Evolutionary conservation across 2,888 invertebrate species (phyloP).

Genomic region (Lagria hirta): DNA sequence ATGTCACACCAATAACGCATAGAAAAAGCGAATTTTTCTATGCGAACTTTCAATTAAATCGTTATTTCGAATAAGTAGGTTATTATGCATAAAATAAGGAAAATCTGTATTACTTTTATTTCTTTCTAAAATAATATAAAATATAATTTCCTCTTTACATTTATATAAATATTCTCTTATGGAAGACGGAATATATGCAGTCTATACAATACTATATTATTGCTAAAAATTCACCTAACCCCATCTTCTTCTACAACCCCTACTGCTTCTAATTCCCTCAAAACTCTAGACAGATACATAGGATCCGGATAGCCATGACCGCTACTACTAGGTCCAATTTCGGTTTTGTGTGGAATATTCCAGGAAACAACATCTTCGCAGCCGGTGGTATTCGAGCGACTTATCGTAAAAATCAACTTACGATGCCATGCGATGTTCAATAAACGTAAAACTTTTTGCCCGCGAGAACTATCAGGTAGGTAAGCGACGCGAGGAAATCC

Average conservation of each 20-base stretch:
- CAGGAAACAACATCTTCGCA: slow-evolving; percentile 89
- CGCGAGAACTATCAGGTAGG: slow-evolving; percentile 81
- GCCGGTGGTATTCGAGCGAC: slow-evolving; percentile 86
- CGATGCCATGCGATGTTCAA: slow-evolving; percentile 83
- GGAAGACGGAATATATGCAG: too few relatives aligned
- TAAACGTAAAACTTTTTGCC: slow-evolving; percentile 73
- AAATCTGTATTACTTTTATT: too few relatives aligned
- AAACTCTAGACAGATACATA: slow-evolving; percentile 69
- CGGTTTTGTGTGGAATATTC: slow-evolving; percentile 89
- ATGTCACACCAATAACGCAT: too few relatives aligned
- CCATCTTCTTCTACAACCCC: slow-evolving; percentile 57
- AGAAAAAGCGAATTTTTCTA: too few relatives aligned
- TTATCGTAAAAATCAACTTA: slow-evolving; percentile 81
- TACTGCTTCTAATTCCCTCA: slow-evolving; percentile 61
- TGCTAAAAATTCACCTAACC: too few relatives aligned
- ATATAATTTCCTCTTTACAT: too few relatives aligned
- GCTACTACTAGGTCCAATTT: slow-evolving; percentile 60
- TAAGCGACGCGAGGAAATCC: slow-evolving; percentile 82
- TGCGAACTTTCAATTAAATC: too few relatives aligned
- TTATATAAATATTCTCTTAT: too few relatives aligned
- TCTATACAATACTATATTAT: too few relatives aligned
- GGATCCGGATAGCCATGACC: slow-evolving; percentile 75
- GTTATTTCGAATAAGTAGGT: too few relatives aligned
- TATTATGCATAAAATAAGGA: too few relatives aligned
- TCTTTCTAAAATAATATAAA: too few relatives aligned